Percentiles rank a stretch among this genome's conserved stretches.
Conservation (phyloP, 1,140 invertebrate species). For the Magallana ariakensis region DNA sequence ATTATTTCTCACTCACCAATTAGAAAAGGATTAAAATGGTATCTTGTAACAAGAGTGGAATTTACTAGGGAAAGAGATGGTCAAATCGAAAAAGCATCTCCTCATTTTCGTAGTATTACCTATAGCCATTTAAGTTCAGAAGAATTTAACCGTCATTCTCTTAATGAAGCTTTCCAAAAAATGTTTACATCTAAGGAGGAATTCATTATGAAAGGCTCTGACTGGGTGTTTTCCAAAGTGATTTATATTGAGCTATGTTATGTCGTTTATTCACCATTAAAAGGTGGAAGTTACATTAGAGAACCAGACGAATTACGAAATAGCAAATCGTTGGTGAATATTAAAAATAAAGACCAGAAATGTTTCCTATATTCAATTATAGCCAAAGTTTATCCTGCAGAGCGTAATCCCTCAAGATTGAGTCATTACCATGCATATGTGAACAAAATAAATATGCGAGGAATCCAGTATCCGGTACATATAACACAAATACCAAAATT, state of each 20-base stretch:
- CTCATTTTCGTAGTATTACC: constrained; percentile 36
- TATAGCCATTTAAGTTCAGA: constrained; percentile 24
- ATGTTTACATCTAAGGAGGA: no score
- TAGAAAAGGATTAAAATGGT: constrained; percentile 37
- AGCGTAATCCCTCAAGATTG: neutral
- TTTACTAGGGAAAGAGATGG: constrained; percentile 34
- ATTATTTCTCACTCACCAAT: neutral
- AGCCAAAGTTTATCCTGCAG: constrained; percentile 13
- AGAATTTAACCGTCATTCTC: neutral
- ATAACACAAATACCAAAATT: constrained; percentile 43
- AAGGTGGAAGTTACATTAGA: constrained; percentile 44
- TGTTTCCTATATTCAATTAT: constrained; percentile 49
- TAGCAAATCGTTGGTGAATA: constrained; percentile 36
- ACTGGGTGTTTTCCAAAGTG: constrained; percentile 28
- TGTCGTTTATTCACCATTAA: constrained; percentile 29
- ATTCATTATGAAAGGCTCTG: constrained; percentile 41
- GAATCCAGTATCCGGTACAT: constrained; percentile 41
- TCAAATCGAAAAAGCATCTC: neutral
- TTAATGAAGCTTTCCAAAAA: constrained; percentile 31
- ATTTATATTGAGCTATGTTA: constrained; percentile 24
- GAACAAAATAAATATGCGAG: constrained; percentile 14
- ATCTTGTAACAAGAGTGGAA: constrained; percentile 36
- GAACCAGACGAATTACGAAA: constrained; percentile 44
- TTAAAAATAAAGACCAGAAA: constrained; percentile 36
- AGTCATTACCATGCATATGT: constrained; percentile 19